Evolutionary conservation across 2,888 invertebrate species (phyloP), one percentile per base, ranked within the genome.

Genomic region (Hirtodrosophila duncani): DNA sequence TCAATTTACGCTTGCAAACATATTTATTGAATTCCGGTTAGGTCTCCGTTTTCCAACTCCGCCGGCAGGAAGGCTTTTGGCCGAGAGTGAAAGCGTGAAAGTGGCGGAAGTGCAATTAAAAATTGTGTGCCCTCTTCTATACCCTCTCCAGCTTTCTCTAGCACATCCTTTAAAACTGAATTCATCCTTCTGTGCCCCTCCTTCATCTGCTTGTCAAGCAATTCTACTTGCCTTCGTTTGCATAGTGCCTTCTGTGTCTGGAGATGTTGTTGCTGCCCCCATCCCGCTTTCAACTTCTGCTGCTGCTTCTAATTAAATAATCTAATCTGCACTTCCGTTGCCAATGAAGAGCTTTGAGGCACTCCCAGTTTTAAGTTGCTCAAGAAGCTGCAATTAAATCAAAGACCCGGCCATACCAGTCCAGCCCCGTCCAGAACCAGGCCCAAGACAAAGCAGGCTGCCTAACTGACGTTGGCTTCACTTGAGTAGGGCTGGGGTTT

Each of bases 21-120:
- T 72, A 77, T 72, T 72, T 77, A 77, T 72, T 77, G 72, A 72
- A 77, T 71, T 77, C 72, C 77, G 68, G 45, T 43, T 43, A 36
- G 46, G 39, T 7, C 17, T 38, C 4, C 34, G 37, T n/a, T 14
- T 23, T 11, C 27, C 42, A n/a, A n/a, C n/a, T 9, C 26, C 26
- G 16, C 10, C 14, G 8, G 10, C 11, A 3, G 7, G 2, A 14
- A n/a, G n/a, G n/a, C n/a, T n/a, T n/a, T n/a, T n/a, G n/a, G n/a
- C n/a, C n/a, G n/a, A n/a, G n/a, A n/a, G n/a, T n/a, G n/a, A n/a
- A n/a, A n/a, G n/a, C n/a, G n/a, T 17, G 50, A 14, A 29, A 27
- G 17, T 33, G 27, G 9, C 23, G 24, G 33, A 14, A 8, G 43
- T 43, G 51, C 53, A 71, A 74, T 74, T 71, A 70, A 60, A 61